Evolutionary conservation across 2,113 vertebrate species (phyloP), one percentile per base, ranked within the genome.

Genomic region (Centropus unirufus): DNA sequence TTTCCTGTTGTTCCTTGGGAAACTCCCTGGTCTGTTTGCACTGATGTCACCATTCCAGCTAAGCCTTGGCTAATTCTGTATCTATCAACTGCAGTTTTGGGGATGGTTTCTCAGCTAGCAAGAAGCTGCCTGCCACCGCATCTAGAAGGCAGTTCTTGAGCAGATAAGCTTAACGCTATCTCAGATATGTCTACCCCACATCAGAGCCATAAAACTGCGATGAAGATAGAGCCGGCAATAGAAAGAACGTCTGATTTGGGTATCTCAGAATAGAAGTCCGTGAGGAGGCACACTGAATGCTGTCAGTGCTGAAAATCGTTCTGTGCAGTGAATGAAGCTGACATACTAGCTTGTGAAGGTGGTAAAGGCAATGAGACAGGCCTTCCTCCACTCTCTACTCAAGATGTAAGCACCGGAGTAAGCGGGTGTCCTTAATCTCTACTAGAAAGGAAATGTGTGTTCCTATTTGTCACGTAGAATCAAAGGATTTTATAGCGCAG

Each of bases 401-500:
- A 92, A 88, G 83, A 81, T 1, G 0, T 70, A 90, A 96, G 90
- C 83, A 92, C 83, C 54, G 46, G 54, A 87, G 89, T 89, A 76
- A 73, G 62, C 0, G 0, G 2, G 40, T 75, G 67, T 69, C 89
- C 93, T 93, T 89, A 91, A 95, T 85, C 93, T 93, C 2, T 1
- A 49, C 57, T 75, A 86, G 88, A 94, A 94, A 88, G 61, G 76
- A 74, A 94, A 92, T 0, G 1, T n/a, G 79, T 18, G 24, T 9
- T 91, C 91, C 74, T 20, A 8, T 93, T 95, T 91, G 87, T 94
- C 91, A 93, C 59, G 75, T 0, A 61, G 82, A 95, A 94, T 94
- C 87, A 94, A 89, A 93, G 83, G 90, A 80, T 69, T 91, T 89
- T 81, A 82, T 8, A n/a, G 87, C 59, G 67, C 93, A 94, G 68